Percentiles rank a stretch among this genome's conserved stretches.
Evolutionary conservation across 2,797 vertebrate species (phyloP).

Genomic region (Geotrypetes seraphini): DNA sequence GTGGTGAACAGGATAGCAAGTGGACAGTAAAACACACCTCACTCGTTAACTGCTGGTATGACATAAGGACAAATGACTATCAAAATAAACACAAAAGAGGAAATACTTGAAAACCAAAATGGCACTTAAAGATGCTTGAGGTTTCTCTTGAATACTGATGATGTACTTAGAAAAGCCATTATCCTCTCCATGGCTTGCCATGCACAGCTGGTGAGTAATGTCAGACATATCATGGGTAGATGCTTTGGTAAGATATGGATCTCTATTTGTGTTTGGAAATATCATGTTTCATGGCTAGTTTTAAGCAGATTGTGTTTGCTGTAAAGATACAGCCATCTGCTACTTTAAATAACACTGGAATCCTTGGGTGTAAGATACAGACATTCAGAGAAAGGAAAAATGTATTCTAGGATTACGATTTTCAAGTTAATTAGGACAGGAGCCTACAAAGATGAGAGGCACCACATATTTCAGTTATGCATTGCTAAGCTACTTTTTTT

Average conservation of each 20-base stretch:
- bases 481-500: too few species aligned
- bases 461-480: too few species aligned
- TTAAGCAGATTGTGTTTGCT: not conserved
- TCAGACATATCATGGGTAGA: constrained; percentile 14
- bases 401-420: too few species aligned
- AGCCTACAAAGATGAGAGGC: too few species aligned
- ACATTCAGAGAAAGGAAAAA: too few species aligned
- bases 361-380: too few species aligned
- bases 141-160: constrained; percentile 22
- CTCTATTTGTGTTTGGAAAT: constrained; percentile 4
- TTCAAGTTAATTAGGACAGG: too few species aligned
- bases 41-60: constrained; percentile 12
- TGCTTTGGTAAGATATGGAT: constrained; percentile 17
- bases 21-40: constrained; percentile 31
- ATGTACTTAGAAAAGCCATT: constrained; percentile 12
- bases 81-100: constrained; percentile 11
- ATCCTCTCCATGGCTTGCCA: constrained; percentile 22
- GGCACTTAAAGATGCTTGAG: constrained; percentile 15
- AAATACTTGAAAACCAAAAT: constrained; percentile 22
- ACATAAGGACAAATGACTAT: not conserved
- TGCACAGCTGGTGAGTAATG: constrained; percentile 10
- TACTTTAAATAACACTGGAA: not conserved
- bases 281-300: not conserved
- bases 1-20: constrained; percentile 22
- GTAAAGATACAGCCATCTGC: not conserved